Evolutionary conservation across 2,888 invertebrate genomes (phyloP).

Genomic region (Chorisops tibialis): DNA sequence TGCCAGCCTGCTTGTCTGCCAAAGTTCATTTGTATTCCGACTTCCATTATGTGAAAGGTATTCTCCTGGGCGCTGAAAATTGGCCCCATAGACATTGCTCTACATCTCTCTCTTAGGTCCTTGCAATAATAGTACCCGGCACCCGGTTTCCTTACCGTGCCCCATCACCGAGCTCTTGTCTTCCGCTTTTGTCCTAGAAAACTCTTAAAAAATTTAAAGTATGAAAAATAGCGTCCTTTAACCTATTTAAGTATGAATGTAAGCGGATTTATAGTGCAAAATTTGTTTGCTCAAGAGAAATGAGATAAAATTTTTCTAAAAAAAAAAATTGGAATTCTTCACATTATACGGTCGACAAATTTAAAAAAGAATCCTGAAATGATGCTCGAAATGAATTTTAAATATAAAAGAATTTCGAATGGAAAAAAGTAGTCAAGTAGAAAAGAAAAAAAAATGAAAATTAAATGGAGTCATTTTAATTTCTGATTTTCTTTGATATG

Average conservation of each 20-base stretch:
- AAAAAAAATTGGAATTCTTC: not conserved
- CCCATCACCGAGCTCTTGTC: not conserved
- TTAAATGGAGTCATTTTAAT: too few relatives aligned
- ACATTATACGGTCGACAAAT: slow-evolving; percentile 5
- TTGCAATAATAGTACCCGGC: slow-evolving; percentile 7
- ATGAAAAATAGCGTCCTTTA: slow-evolving; percentile 20
- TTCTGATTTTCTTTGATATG: too few relatives aligned
- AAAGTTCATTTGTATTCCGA: slow-evolving; percentile 22
- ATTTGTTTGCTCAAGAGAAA: slow-evolving; percentile 11
- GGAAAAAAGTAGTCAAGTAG: not conserved
- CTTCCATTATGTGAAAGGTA: slow-evolving; percentile 16
- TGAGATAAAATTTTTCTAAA: not conserved
- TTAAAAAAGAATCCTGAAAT: not conserved
- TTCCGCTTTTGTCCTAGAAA: not conserved
- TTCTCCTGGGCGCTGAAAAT: slow-evolving; percentile 7
- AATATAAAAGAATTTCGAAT: slow-evolving; percentile 4
- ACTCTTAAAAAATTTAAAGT: slow-evolving; percentile 12
- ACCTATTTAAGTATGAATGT: slow-evolving; percentile 10
- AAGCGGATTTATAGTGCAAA: slow-evolving; percentile 21
- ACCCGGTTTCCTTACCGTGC: not conserved
- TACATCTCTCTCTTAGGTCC: not conserved
- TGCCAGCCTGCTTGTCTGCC: slow-evolving; percentile 2
- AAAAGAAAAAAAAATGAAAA: not conserved
- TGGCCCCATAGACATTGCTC: slow-evolving; percentile 11
- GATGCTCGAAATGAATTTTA: slow-evolving; percentile 18